phyloP scores from a whole-genome alignment of 2,113 vertebrate genomes.

The Tachuris rubrigastra region DNA sequence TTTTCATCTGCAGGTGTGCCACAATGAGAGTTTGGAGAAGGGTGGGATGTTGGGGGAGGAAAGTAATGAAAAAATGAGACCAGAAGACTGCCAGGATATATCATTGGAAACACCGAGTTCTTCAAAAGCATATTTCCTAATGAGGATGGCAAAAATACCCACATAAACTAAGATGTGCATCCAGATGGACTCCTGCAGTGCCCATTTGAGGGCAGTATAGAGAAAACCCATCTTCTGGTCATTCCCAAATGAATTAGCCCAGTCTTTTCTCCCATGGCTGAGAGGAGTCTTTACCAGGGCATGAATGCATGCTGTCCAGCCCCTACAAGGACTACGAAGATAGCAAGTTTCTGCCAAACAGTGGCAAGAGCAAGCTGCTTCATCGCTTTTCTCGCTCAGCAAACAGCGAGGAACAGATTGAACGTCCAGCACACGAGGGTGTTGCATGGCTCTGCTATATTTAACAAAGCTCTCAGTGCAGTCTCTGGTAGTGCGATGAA shows the following conservation, averaged over 20 bases:
- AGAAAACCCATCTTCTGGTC: background rate
- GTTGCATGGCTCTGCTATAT: background rate
- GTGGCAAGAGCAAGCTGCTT: background rate
- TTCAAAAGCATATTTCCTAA: background rate
- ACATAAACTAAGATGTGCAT: background rate
- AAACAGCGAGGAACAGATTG: background rate
- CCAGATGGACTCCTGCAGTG: background rate
- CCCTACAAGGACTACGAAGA: background rate
- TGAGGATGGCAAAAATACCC: background rate
- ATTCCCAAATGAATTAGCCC: background rate
- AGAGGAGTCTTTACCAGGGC: background rate
- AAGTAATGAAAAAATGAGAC: background rate
- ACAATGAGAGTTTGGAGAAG: background rate
- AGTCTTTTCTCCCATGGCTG: background rate
- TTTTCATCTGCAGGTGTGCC: background rate
- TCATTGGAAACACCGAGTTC: background rate
- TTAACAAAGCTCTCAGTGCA: background rate
- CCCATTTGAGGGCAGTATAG: background rate
- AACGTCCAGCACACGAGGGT: background rate
- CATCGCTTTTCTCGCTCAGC: rapidly evolving
- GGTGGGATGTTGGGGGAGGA: rapidly evolving
- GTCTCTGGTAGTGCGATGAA: background rate
- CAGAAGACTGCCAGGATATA: background rate
- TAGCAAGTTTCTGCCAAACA: background rate
- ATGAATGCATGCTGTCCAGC: background rate